Evolutionary conservation across 2,797 vertebrate genomes (phyloP), one percentile per base, ranked within the genome.

Genomic region (Tiaroga cobitis): DNA sequence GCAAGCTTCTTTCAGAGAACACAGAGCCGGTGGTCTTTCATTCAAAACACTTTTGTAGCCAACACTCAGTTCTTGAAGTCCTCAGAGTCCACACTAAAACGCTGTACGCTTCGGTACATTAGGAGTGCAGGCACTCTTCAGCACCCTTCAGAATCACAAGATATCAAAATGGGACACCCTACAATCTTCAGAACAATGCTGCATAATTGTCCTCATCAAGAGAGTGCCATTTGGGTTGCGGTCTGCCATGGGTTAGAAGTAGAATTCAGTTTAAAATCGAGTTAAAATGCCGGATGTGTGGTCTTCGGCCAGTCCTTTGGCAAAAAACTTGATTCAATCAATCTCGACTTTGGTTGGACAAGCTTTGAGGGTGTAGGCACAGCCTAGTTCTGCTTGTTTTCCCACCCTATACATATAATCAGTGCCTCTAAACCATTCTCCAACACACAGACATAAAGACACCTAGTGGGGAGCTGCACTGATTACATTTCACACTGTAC

Each of bases 401-500:
- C 37, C 61, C n/a, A 43, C 26, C 67, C 32, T 54, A 39, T 69
- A 63, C 67, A 73, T 51, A 74, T 49, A 81, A 70, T 76, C 26
- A 29, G 11, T n/a, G 51, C n/a, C 15, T 82, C 6, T 56, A 61
- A 77, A 83, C 3, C 79, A 37, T 63, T 81, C 67, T 79, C 51
- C 2, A 15, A 72, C 56, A 67, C 24, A 70, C 29, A 46, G 56
- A 13, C 34, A n/a, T 80, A 80, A 41, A 51, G 79, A 78, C 21
- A 63, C n/a, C 46, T 43, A 54, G 63, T 70, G 43, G 49, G 46
- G 63, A 81, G 51, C 68, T 59, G 68, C 43, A 43, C 41, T 79
- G 81, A 86, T 80, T 75, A 78, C 49, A 87, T 80, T 69, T 85
- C 61, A 85, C 79, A 75, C 59, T 46, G 65, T 65, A n/a, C 41